Conservation (phyloP, 1,140 invertebrate genomes). For the Potamilus streckersoni region DNA sequence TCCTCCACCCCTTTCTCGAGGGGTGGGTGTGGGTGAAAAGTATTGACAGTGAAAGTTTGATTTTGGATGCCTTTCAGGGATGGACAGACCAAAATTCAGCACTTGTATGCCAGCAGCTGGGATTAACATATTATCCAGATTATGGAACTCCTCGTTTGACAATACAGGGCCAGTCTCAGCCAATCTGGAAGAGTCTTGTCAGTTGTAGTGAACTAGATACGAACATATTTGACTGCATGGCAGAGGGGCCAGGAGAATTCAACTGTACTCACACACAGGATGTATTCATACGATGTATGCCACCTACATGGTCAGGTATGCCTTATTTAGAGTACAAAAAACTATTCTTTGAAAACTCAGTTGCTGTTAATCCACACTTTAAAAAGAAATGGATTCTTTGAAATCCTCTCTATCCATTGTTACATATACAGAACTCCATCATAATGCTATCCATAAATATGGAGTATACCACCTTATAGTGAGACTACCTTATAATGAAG, state of each 20-base stretch:
- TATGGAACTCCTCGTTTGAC: slow-evolving; percentile 81
- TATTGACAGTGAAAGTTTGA: background rate
- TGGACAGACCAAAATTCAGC: slow-evolving; percentile 95
- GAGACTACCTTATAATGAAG: too few relatives aligned
- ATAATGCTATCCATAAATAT: too few relatives aligned
- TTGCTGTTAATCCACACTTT: too few relatives aligned
- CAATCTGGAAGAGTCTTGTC: slow-evolving; percentile 79
- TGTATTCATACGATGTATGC: slow-evolving; percentile 62
- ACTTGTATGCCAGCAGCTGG: slow-evolving; percentile 94
- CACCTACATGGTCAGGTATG: slow-evolving; percentile 65
- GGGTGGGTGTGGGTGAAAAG: too few relatives aligned
- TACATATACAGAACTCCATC: too few relatives aligned
- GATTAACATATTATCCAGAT: slow-evolving; percentile 89
- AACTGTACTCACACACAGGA: slow-evolving; percentile 54
- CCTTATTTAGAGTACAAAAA: background rate
- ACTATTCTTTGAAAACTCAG: too few relatives aligned
- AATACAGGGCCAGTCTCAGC: slow-evolving; percentile 34
- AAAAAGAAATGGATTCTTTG: too few relatives aligned
- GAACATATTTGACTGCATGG: slow-evolving; percentile 89
- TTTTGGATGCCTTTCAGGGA: slow-evolving; percentile 73
- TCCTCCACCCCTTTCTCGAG: too few relatives aligned
- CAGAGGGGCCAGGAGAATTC: slow-evolving; percentile 80
- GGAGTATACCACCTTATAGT: too few relatives aligned
- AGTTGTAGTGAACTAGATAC: slow-evolving; percentile 90
- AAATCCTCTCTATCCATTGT: too few relatives aligned